A percentile compares a stretch with the other conserved stretches of the same genome.
phyloP scores from a whole-genome alignment of 2,113 vertebrate species.

The Zosterops borbonicus region DNA sequence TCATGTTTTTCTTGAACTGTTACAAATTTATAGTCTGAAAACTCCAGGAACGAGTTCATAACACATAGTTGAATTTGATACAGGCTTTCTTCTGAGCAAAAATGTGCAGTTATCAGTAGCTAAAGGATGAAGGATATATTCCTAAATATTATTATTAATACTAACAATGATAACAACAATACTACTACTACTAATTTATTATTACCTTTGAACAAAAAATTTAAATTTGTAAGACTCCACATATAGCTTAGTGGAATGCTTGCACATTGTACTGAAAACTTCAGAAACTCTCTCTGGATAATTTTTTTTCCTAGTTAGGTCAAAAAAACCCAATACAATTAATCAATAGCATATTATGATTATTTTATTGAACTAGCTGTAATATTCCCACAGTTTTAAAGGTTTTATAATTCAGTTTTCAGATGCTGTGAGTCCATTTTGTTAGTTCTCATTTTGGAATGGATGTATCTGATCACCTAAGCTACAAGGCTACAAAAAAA shows the following conservation, averaged over 20 bases:
- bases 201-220: background rate
- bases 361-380: background rate
- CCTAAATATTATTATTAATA: background rate
- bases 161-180: background rate
- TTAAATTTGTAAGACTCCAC: background rate
- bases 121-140: background rate
- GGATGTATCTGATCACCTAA: background rate
- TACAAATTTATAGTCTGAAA: background rate
- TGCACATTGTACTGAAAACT: background rate
- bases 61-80: background rate
- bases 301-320: background rate
- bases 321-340: background rate
- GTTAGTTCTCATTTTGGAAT: background rate
- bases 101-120: background rate
- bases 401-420: slow-evolving; percentile 16
- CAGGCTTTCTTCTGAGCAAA: background rate
- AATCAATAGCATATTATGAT: background rate
- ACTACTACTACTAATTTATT: background rate
- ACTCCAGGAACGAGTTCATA: background rate
- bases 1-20: background rate
- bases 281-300: background rate
- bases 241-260: background rate
- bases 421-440: background rate
- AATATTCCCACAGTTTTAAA: background rate
- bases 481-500: background rate